Percentiles rank a stretch among this genome's conserved stretches.
phyloP scores from a whole-genome alignment of 2,797 vertebrate species.

The Rhinatrema bivittatum region DNA sequence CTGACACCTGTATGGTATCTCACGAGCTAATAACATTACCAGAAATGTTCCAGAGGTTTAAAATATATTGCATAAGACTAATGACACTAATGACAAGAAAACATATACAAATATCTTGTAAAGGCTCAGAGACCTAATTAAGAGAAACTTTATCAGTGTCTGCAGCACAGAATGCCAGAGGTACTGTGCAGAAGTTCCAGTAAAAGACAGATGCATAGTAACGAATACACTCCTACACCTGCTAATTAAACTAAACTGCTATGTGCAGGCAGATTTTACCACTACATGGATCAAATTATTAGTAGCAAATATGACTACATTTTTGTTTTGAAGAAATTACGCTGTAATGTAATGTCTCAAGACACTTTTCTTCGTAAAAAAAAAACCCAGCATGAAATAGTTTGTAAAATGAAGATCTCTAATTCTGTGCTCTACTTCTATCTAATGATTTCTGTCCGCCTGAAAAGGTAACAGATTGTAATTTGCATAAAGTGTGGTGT shows the following conservation, averaged over 20 bases:
- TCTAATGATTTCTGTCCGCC: constrained; percentile 9
- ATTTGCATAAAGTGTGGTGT: constrained; percentile 14
- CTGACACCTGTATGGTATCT: constrained; percentile 14
- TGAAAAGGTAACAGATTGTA: constrained; percentile 8
- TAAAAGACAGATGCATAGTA: constrained; percentile 26
- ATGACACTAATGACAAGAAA: constrained; percentile 12
- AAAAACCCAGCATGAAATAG: not conserved
- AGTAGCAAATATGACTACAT: not conserved
- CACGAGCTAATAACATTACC: constrained; percentile 11
- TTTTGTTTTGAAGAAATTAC: not conserved
- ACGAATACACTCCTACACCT: constrained; percentile 33
- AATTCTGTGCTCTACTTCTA: constrained; percentile 6
- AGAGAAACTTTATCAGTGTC: constrained; percentile 14
- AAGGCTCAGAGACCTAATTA: constrained; percentile 35
- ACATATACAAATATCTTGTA: constrained; percentile 15
- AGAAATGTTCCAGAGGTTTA: not conserved
- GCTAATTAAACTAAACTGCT: constrained; percentile 38
- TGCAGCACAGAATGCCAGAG: constrained; percentile 26
- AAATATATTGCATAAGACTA: constrained; percentile 17
- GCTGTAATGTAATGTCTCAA: not conserved
- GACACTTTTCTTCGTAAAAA: not conserved
- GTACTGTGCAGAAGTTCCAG: too few species aligned
- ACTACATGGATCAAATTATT: too few species aligned
- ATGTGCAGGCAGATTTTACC: not conserved
- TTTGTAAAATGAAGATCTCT: not conserved